Evolutionary conservation across 2,113 vertebrate genomes (phyloP).

Genomic region (Upupa epops): DNA sequence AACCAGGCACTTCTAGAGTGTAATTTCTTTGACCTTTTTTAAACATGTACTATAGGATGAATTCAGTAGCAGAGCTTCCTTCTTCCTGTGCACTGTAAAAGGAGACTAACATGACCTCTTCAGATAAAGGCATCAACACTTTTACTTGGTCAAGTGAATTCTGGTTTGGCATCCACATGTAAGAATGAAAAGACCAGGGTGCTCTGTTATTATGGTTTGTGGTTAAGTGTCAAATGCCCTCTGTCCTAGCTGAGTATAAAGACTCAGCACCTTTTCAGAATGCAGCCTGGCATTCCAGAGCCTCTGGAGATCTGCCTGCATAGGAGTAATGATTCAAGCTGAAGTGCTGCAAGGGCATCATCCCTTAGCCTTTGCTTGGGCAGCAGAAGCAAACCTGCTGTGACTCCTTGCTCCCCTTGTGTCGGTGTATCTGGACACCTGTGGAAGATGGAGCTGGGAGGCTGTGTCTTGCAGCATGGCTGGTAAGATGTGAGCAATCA

Average conservation of each 20-base stretch:
- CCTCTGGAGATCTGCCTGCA: neutral
- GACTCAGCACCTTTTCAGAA: neutral
- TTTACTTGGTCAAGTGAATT: constrained; percentile 28
- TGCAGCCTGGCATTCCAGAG: neutral
- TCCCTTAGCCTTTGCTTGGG: rapidly evolving
- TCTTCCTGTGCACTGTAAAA: neutral
- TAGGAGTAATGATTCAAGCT: neutral
- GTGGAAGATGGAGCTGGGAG: rapidly evolving
- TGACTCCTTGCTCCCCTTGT: neutral
- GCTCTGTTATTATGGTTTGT: constrained; percentile 50
- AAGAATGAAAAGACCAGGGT: neutral
- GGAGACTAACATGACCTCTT: constrained; percentile 33
- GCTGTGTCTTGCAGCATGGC: neutral
- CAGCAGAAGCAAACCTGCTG: rapidly evolving
- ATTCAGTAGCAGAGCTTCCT: neutral
- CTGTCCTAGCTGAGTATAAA: neutral
- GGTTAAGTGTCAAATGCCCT: constrained; percentile 32
- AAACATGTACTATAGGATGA: neutral
- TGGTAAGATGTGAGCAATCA: rapidly evolving
- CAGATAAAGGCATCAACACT: constrained; percentile 16
- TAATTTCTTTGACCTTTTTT: constrained; percentile 52
- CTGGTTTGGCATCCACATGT: constrained; percentile 39
- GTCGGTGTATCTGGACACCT: rapidly evolving
- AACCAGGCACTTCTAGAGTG: neutral
- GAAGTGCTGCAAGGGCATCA: rapidly evolving